Evolutionary conservation across 2,888 invertebrate species (phyloP), one percentile per base, ranked within the genome.

Genomic region (Miltochrista miniata): DNA sequence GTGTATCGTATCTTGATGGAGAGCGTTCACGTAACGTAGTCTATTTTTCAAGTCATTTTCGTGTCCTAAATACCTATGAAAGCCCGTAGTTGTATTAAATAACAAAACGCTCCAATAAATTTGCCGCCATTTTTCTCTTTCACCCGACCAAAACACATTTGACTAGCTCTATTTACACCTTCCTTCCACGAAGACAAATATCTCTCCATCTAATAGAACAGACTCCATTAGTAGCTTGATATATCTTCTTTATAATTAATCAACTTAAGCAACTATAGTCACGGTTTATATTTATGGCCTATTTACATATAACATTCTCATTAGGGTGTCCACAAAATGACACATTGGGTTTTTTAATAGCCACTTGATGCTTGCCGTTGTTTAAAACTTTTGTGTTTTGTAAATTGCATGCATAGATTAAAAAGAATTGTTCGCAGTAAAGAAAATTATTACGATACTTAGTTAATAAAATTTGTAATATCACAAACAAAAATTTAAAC

Each of bases 201-300:
- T 54, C 43, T 57, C n/a, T 35, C 43, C 31, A 46, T 60, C 42
- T 45, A 34, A 56, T 51, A 51, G 44, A 38, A 55, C 59, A 45
- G 47, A 57, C 36, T 49, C 66, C 60, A 68, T 72, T 70, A 63
- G 57, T 45, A 42, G 46, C 44, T 60, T 68, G 60, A 72, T 63
- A 58, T 59, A 72, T 66, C 47, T 62, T 44, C 56, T 67, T 61
- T 60, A 58, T 59, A 70, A 68, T 72, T 72, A 70, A 72, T 72
- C 71, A 67, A 55, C 45, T 48, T 51, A 71, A 64, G 67, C 61
- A 51, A 67, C 64, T 59, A 65, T 71, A 52, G 46, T 57, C 45
- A 47, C 47, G 51, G 47, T 51, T 58, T 54, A 63, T 62, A 61
- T 70, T 63, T 72, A 62, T 66, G 56, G 41, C 45, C 48, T 56